Evolutionary conservation across 2,888 invertebrate genomes (phyloP).

Genomic region (Drosophila melanosoma): DNA sequence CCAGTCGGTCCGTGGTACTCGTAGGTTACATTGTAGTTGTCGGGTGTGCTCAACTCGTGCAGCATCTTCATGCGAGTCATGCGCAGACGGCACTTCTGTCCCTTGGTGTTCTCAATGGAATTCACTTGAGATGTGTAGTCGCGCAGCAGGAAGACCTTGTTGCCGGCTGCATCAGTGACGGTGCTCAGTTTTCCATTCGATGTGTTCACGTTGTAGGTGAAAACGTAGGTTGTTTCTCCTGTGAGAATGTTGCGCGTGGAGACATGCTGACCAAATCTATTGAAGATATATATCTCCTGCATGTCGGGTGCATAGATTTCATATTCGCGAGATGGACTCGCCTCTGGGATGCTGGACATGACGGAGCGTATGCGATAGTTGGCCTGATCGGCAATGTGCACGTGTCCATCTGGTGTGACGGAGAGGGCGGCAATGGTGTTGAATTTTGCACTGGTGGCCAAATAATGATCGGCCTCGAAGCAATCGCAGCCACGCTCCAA

Average conservation of each 20-base stretch:
- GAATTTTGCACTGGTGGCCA: conserved; percentile 97
- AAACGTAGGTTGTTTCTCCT: conserved; percentile 95
- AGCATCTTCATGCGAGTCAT: conserved; percentile 97
- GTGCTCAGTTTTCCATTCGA: conserved; percentile 97
- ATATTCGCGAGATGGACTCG: conserved; percentile 93
- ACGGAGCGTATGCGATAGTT: conserved; percentile 95
- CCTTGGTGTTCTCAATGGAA: conserved; percentile 97
- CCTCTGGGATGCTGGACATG: conserved; percentile 95
- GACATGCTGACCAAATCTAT: conserved; percentile 97
- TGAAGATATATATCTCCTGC: conserved; percentile 97
- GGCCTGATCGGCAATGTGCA: conserved; percentile 98
- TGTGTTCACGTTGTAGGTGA: conserved; percentile 98
- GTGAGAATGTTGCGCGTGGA: conserved; percentile 98
- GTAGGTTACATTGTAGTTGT: conserved; percentile 96
- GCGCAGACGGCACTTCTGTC: conserved; percentile 94
- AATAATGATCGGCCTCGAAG: conserved; percentile 95
- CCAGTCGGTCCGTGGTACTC: conserved; percentile 97
- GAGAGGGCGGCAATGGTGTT: conserved; percentile 96
- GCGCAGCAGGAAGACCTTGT: conserved; percentile 92
- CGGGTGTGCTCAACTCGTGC: conserved; percentile 95
- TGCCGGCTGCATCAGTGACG: conserved; percentile 96
- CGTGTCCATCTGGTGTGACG: conserved; percentile 96
- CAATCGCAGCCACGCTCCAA: conserved; percentile 96
- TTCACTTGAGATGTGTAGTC: conserved; percentile 95
- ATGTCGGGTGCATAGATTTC: conserved; percentile 98